Conservation (phyloP, 1,140 invertebrate genomes). For the Ips nitidus region DNA sequence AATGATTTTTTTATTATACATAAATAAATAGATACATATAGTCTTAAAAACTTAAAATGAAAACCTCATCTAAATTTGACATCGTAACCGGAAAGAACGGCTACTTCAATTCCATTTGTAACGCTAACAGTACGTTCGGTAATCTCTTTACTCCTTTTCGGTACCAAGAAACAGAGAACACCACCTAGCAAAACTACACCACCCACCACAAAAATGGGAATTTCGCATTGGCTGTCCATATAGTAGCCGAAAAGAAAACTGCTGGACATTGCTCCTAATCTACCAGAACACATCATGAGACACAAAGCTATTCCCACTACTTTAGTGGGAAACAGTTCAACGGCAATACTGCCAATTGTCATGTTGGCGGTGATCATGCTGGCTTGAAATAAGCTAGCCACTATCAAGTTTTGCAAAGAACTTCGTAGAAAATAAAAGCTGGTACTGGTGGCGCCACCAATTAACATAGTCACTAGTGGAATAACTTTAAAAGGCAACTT, state of each 20-base stretch:
- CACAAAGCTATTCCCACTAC: conserved; percentile 58
- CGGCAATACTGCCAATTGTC: conserved; percentile 57
- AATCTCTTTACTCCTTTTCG: conserved; percentile 21
- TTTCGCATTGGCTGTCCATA: conserved; percentile 56
- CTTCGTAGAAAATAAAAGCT: conserved; percentile 57
- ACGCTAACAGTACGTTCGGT: conserved; percentile 13
- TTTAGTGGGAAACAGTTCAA: conserved; percentile 59
- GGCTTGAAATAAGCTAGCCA: conserved; percentile 59
- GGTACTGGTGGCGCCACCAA: conserved; percentile 54
- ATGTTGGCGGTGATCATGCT: conserved; percentile 61
- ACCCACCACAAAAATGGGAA: conserved; percentile 57
- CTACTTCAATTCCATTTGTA: conserved; percentile 24
- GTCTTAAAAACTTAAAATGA: neutral
- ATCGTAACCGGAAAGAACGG: conserved; percentile 20
- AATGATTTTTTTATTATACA: neutral
- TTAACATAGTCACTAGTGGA: conserved; percentile 54
- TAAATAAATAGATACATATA: neutral
- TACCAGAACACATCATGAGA: conserved; percentile 56
- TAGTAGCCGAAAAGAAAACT: conserved; percentile 59
- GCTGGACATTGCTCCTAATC: conserved; percentile 58
- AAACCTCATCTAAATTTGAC: conserved; percentile 15
- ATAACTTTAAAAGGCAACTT: conserved; percentile 44
- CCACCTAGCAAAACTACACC: conserved; percentile 49
- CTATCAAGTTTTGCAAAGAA: conserved; percentile 55
- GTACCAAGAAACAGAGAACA: conserved; percentile 44